Evolutionary conservation across 2,888 invertebrate species (phyloP).

Genomic region (Carcina quercana): DNA sequence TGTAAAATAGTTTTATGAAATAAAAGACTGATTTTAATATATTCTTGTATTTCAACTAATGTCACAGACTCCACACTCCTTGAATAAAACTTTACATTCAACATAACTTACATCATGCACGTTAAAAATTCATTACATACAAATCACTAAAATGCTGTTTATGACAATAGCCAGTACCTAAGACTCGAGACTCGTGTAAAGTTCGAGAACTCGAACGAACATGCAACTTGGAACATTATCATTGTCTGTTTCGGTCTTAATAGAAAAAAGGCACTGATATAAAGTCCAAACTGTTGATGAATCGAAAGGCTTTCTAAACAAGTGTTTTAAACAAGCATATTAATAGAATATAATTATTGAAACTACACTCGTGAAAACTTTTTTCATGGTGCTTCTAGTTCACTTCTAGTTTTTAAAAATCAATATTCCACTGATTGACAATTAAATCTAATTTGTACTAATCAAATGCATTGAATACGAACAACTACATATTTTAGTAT

Average conservation of each 20-base stretch:
- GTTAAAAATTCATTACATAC: conserved; percentile 18
- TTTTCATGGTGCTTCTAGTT: too few relatives aligned
- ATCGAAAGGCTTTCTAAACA: too few relatives aligned
- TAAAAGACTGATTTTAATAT: neutral
- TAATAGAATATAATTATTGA: too few relatives aligned
- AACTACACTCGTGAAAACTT: too few relatives aligned
- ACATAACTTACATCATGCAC: neutral
- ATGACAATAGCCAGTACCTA: neutral
- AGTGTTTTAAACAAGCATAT: too few relatives aligned
- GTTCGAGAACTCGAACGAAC: neutral
- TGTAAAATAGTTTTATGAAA: neutral
- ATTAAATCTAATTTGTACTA: conserved; percentile 66
- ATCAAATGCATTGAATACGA: conserved; percentile 38
- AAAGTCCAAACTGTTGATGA: too few relatives aligned
- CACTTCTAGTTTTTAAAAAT: neutral
- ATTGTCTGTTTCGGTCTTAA: too few relatives aligned
- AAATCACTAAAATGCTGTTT: conserved; percentile 20
- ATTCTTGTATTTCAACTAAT: neutral
- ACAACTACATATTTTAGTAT: conserved; percentile 25
- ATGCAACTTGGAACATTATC: conserved; percentile 9
- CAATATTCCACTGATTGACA: too few relatives aligned
- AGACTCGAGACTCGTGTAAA: neutral
- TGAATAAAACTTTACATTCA: neutral
- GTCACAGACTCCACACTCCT: neutral
- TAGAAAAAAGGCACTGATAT: too few relatives aligned